Evolutionary conservation across 2,888 invertebrate genomes (phyloP), one percentile per base, ranked within the genome.

Genomic region (Alentia gelatinosa): DNA sequence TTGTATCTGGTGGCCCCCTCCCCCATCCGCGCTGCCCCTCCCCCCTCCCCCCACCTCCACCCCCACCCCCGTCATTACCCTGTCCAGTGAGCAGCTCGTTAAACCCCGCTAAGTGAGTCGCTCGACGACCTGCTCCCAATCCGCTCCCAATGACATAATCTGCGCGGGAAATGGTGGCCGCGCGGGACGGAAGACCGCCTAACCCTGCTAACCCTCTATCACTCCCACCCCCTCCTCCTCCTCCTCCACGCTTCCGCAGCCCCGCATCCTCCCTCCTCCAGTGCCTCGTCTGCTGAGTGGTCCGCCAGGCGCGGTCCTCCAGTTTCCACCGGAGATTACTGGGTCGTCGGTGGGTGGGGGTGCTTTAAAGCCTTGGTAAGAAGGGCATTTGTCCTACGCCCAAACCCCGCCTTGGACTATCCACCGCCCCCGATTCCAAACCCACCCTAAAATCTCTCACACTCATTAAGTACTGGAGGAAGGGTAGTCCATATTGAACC

Each of bases 131-230:
- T 37, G 79, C 79, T 79, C 79, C 39, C 19, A 35, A 79, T 79
- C 79, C 79, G 79, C 79, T 3, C 12, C 79, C 79, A 79, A 39
- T 79, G 79, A 79, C 79, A 79, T 79, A 79, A 79, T 79, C 79
- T 79, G 35, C 79, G 68, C 68, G 68, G 68, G 68, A 68, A 68
- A 68, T 39, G 79, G 37, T 39, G 37, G 35, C 79, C 79, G 79
- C 37, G 37, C 79, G 37, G 23, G 37, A 19, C 79, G 39, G 37
- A 35, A 26, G 37, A 79, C 39, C 79, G 79, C n/a, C 35, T 35
- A 79, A 79, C 79, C 39, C 68, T 30, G 30, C 68, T n/a, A 30
- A 26, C 68, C 68, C 9, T 19, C 79, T 39, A 19, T 26, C 39
- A 37, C 79, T 39, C 37, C 37, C 79, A 37, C 79, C 35, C 35